phyloP scores from a whole-genome alignment of 1,140 invertebrate species.

The Penaeus chinensis region DNA sequence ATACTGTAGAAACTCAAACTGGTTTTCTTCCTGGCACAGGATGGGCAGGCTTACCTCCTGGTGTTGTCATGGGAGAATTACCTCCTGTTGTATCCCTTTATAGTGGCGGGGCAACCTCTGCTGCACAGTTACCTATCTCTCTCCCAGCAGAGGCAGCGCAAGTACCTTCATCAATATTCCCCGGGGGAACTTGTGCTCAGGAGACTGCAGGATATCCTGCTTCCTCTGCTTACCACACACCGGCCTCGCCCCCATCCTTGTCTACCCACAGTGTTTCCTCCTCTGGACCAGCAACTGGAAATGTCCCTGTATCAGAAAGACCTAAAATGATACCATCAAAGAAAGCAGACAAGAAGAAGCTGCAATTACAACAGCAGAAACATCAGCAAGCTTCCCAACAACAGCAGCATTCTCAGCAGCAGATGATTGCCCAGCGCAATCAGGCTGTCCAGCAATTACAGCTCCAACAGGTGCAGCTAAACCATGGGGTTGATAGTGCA shows the following conservation, averaged over 20 bases:
- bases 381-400: slow-evolving; percentile 56
- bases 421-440: slow-evolving; percentile 46
- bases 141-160: slow-evolving; percentile 60
- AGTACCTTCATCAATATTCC: slow-evolving; percentile 55
- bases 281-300: slow-evolving; percentile 59
- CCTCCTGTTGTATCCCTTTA: slow-evolving; percentile 43
- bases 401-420: slow-evolving; percentile 35
- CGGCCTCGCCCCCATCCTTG: slow-evolving; percentile 53
- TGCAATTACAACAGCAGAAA: slow-evolving; percentile 65
- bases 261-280: slow-evolving; percentile 53
- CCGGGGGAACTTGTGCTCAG: slow-evolving; percentile 50
- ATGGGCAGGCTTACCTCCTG: slow-evolving; percentile 56
- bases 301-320: slow-evolving; percentile 63
- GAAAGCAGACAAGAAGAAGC: slow-evolving; percentile 65
- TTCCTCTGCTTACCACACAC: slow-evolving; percentile 53
- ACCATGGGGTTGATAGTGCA: slow-evolving; percentile 50
- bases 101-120: slow-evolving; percentile 47
- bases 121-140: slow-evolving; percentile 57
- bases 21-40: slow-evolving; percentile 57
- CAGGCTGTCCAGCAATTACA: slow-evolving; percentile 60
- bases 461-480: slow-evolving; percentile 55
- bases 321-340: slow-evolving; percentile 62
- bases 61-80: slow-evolving; percentile 54
- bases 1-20: slow-evolving; percentile 63
- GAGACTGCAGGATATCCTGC: slow-evolving; percentile 47